These are phyloP conservation scores for Cephus spinipes DNA, from an alignment of 2,888 invertebrate genomes.

Conservation along the genomic window DNA sequence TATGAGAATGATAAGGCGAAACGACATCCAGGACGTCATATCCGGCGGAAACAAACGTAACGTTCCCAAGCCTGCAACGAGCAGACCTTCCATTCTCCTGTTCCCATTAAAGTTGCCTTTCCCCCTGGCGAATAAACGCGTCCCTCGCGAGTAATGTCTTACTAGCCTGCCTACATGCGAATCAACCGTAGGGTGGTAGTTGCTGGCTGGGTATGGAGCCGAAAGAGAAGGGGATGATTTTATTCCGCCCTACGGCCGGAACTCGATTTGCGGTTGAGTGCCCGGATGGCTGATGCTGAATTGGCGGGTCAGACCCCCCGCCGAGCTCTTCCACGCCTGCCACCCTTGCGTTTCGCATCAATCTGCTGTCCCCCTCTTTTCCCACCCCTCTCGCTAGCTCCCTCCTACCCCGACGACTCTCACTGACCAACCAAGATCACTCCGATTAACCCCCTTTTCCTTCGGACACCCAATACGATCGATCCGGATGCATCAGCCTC, in stretches of 20 bases:
- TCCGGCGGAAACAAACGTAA: conserved; percentile 42
- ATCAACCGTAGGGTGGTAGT: conserved; percentile 39
- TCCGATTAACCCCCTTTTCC: neutral
- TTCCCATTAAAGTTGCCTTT: conserved; percentile 4
- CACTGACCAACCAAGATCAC: neutral
- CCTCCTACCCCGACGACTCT: conserved; percentile 7
- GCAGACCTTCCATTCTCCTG: conserved; percentile 22
- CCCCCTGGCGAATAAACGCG: conserved; percentile 37
- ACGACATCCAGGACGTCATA: conserved; percentile 45
- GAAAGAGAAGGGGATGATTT: conserved; percentile 45
- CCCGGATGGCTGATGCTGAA: conserved; percentile 59
- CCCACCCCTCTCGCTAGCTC: neutral
- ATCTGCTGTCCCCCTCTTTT: conserved; percentile 16
- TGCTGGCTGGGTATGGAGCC: neutral
- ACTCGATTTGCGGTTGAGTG: conserved; percentile 64
- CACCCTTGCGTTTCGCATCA: conserved; percentile 27
- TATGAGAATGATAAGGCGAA: conserved; percentile 45
- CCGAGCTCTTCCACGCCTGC: conserved; percentile 34
- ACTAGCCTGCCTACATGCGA: conserved; percentile 40
- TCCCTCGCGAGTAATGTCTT: conserved; percentile 57
- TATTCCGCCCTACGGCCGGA: conserved; percentile 58
- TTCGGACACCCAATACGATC: neutral
- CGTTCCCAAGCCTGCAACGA: conserved; percentile 15
- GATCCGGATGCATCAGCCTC: neutral
- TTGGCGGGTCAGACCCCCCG: conserved; percentile 51